Percentiles rank a stretch among this genome's conserved stretches.
Evolutionary conservation across 1,140 invertebrate genomes (phyloP).

Genomic region (Drosophila obscura): DNA sequence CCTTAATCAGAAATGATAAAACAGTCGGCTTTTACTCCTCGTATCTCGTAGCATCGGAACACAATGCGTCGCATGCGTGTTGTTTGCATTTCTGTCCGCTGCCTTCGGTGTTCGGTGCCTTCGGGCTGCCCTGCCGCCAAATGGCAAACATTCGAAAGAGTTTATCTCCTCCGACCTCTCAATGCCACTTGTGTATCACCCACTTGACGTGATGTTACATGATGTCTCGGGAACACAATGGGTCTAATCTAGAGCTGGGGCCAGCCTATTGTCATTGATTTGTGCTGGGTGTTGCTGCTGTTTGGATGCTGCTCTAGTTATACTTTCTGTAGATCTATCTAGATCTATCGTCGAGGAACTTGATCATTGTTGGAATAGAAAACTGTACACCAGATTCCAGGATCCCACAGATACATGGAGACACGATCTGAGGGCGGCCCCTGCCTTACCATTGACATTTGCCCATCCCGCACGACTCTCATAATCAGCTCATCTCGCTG

Average conservation of each 20-base stretch:
- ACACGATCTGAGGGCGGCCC: too few species aligned
- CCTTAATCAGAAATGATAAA: conserved; percentile 56
- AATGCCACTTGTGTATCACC: conserved; percentile 50
- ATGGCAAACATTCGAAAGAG: conserved; percentile 35
- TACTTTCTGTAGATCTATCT: too few species aligned
- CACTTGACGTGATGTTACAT: conserved; percentile 13
- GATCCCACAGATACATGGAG: too few species aligned
- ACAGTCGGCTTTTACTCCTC: background rate
- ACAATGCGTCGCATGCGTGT: conserved; percentile 65
- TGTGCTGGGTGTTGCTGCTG: background rate
- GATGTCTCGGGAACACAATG: too few species aligned
- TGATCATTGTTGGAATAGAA: too few species aligned
- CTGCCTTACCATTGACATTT: too few species aligned
- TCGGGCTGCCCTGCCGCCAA: conserved; percentile 17
- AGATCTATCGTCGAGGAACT: too few species aligned
- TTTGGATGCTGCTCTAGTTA: too few species aligned
- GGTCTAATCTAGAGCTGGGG: too few species aligned
- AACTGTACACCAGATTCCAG: too few species aligned
- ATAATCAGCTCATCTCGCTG: background rate
- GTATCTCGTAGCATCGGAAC: conserved; percentile 7
- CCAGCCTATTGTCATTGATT: background rate
- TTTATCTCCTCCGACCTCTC: conserved; percentile 48
- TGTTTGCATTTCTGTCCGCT: conserved; percentile 41
- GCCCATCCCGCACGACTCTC: too few species aligned
- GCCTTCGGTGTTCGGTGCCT: background rate